Evolutionary conservation across 2,797 vertebrate genomes (phyloP), one percentile per base, ranked within the genome.

Genomic region (Neosilurus mollespiculum): DNA sequence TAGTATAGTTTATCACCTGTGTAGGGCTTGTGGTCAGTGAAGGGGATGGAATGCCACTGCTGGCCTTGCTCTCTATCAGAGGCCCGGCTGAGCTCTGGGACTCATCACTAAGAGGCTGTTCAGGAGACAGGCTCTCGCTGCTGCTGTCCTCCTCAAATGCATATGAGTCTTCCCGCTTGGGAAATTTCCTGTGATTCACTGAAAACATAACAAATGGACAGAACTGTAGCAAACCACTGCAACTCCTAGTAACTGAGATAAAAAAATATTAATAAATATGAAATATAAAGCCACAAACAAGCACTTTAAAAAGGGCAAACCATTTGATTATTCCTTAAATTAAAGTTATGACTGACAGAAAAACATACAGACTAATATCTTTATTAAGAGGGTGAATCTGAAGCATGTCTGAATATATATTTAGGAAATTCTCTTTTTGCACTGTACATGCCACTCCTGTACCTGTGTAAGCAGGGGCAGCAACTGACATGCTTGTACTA

Each of bases 81-180:
- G 94, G 94, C 88, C 94, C 95, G 0, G 89, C 91, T 2, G 94
- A 95, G 64, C 93, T 94, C 84, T 95, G 96, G 1, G 96, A 96
- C 87, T 97, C 96, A 51, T 97, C 95, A 16, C 93, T 95, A 90
- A 94, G 92, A 72, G 93, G 91, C 89, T 96, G 97, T 86, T 98
- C 97, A 0, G 96, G 97, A 88, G 97, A 98, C 89, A 98, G 93
- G 82, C 96, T 96, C 73, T 98, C 97, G 0, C 95, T 97, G 94
- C 97, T 96, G 94, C 97, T 99, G 92, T 99, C 97, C 91, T 99
- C 98, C 88, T 98, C 97, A 81, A 99, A 99, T 9, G 96, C 95
- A 67, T 98, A 99, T 0, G 97, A 95, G 78, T 99, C 97, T 4
- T 95, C 91, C 1, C 96, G 89, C 91, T 96, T 97, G 0, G 96